These are phyloP conservation scores for Condylura cristata DNA, from an alignment of 2,113 vertebrate species.

Conservation along the genomic window DNA sequence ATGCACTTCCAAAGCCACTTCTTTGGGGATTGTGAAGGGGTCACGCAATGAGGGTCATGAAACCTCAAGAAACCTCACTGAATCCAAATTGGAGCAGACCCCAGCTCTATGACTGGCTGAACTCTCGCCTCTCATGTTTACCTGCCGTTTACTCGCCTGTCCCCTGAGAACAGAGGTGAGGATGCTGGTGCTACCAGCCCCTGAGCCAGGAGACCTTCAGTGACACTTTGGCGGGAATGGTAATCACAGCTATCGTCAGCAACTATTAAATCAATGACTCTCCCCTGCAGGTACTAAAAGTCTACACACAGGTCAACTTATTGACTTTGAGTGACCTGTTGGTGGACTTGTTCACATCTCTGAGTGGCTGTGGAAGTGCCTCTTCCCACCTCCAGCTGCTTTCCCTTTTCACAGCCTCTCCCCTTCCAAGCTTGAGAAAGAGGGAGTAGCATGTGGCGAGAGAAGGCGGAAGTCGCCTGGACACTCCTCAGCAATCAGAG, in stretches of 20 bases:
- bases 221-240: not conserved
- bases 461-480: not conserved
- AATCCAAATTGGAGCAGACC: not conserved
- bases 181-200: rapidly evolving
- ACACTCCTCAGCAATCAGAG: not conserved
- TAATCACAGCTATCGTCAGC: no score
- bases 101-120: not conserved
- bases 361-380: not conserved
- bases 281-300: not conserved
- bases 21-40: not conserved
- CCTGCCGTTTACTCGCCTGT: no score
- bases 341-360: not conserved
- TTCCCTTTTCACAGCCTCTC: not conserved
- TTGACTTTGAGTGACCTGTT: not conserved
- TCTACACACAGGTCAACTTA: not conserved
- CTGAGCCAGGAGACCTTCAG: not conserved
- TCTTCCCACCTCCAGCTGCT: not conserved
- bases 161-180: not conserved
- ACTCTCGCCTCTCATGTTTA: not conserved
- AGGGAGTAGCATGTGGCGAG: not conserved
- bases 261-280: not conserved
- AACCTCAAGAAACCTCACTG: not conserved
- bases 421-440: not conserved
- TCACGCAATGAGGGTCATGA: not conserved
- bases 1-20: no score